A percentile compares a stretch with the other conserved stretches of the same genome.
These are phyloP conservation scores for Drosophila anomalata DNA, from an alignment of 2,888 invertebrate genomes.

Conservation along the genomic window DNA sequence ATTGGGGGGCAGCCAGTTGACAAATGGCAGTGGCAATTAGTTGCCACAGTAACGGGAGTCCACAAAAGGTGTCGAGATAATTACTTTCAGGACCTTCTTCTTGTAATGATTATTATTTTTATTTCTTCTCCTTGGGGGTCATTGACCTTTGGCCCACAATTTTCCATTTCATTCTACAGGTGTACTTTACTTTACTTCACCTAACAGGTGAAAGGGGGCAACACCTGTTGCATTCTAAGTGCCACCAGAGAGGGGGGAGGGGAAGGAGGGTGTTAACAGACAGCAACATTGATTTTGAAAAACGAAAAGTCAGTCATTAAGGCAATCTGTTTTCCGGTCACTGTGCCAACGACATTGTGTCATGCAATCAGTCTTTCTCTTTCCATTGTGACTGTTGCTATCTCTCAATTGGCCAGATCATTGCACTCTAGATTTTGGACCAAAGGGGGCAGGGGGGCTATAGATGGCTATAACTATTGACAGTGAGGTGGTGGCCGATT, in stretches of 20 bases:
- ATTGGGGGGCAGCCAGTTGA: constrained; percentile 1
- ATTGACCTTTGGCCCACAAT: constrained; percentile 2
- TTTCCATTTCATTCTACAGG: not conserved
- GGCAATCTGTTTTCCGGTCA: constrained; percentile 82
- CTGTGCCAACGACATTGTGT: constrained; percentile 80
- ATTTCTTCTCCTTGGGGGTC: constrained; percentile 1
- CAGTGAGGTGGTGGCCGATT: constrained; percentile 63
- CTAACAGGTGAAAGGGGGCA: constrained; percentile 23
- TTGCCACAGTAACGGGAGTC: constrained; percentile 2
- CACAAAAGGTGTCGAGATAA: constrained; percentile 1
- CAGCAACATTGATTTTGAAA: constrained; percentile 70
- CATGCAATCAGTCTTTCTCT: constrained; percentile 52
- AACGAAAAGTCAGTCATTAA: constrained; percentile 79
- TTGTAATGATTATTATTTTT: constrained; percentile 10
- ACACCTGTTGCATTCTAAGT: constrained; percentile 53
- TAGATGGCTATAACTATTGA: constrained; percentile 55
- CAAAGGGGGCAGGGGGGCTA: not conserved
- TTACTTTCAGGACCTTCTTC: not conserved
- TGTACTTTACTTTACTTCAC: not conserved
- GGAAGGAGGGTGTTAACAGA: not conserved
- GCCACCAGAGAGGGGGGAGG: not conserved
- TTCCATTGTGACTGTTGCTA: not conserved
- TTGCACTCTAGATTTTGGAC: constrained; percentile 45
- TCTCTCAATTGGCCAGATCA: constrained; percentile 66
- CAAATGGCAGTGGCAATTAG: constrained; percentile 3